These are phyloP conservation scores for Drosophila kokeensis DNA, from an alignment of 2,888 invertebrate species.

Conservation along the genomic window DNA sequence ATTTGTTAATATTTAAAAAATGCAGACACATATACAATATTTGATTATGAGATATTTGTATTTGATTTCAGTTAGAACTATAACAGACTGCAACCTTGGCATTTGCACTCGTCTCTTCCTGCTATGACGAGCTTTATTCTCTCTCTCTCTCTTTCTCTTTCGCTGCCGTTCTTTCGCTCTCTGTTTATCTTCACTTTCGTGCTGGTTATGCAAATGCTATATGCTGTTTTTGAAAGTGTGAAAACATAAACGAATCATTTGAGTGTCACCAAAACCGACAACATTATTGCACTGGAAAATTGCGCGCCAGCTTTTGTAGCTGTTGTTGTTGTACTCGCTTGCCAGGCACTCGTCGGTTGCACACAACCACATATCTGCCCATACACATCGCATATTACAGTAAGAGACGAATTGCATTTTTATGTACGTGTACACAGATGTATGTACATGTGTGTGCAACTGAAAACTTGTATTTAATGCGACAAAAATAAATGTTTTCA, in stretches of 20 bases:
- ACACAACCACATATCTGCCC: conserved; percentile 1
- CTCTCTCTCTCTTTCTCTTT: conserved; percentile 8
- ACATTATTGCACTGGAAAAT: conserved; percentile 23
- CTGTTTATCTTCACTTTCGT: conserved; percentile 29
- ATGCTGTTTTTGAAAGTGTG: conserved; percentile 68
- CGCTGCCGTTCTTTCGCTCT: conserved; percentile 16
- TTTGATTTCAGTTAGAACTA: conserved; percentile 7
- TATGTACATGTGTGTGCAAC: not conserved
- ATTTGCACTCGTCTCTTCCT: conserved; percentile 9
- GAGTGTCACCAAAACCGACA: conserved; percentile 43
- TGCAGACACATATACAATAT: not conserved
- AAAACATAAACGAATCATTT: conserved; percentile 64
- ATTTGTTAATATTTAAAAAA: not conserved
- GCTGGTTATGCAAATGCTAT: conserved; percentile 70
- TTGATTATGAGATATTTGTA: not conserved
- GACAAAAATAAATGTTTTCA: conserved; percentile 26
- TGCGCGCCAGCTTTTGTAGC: conserved; percentile 2
- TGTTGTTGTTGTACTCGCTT: conserved; percentile 14
- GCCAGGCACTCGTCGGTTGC: conserved; percentile 21
- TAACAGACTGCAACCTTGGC: conserved; percentile 9
- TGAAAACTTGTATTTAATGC: conserved; percentile 34
- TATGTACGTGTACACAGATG: not conserved
- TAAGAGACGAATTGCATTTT: conserved; percentile 16
- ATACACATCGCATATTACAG: not conserved
- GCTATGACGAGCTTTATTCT: not conserved